Percentiles rank a stretch among this genome's conserved stretches.
phyloP scores from a whole-genome alignment of 2,888 invertebrate species.

The Sympetrum striolatum region DNA sequence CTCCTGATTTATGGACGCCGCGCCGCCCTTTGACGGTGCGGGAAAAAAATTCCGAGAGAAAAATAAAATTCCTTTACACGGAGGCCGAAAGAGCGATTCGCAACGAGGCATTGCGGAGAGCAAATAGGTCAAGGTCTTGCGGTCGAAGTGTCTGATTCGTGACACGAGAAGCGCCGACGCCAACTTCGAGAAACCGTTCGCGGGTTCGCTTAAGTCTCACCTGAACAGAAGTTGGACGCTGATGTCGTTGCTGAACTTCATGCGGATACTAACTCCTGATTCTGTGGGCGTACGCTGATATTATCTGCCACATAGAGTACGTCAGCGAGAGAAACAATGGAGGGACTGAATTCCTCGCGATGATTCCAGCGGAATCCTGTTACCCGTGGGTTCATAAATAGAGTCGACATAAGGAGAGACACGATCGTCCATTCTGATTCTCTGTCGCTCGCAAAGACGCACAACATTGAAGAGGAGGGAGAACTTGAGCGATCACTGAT shows the following conservation, averaged over 20 bases:
- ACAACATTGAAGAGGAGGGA: no score
- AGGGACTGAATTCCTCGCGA: no score
- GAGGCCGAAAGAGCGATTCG: neutral
- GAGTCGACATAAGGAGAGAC: no score
- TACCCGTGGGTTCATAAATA: no score
- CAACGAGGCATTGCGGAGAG: conserved; percentile 18
- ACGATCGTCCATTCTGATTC: no score
- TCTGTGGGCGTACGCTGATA: neutral
- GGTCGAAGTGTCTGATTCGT: neutral
- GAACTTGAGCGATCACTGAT: no score
- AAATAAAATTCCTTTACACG: neutral
- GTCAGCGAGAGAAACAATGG: neutral
- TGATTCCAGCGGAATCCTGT: no score
- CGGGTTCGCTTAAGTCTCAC: neutral
- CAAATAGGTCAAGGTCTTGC: conserved; percentile 21
- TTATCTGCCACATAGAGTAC: neutral
- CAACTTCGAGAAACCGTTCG: neutral
- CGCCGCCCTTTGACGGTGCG: neutral
- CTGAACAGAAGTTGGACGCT: neutral
- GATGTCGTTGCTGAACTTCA: neutral
- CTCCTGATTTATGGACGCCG: conserved; percentile 18
- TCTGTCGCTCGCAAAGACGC: no score
- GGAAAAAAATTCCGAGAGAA: neutral
- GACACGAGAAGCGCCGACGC: neutral
- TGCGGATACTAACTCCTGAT: neutral